These are phyloP conservation scores for Nephrotoma flavescens DNA, from an alignment of 2,888 invertebrate genomes.

Conservation along the genomic window DNA sequence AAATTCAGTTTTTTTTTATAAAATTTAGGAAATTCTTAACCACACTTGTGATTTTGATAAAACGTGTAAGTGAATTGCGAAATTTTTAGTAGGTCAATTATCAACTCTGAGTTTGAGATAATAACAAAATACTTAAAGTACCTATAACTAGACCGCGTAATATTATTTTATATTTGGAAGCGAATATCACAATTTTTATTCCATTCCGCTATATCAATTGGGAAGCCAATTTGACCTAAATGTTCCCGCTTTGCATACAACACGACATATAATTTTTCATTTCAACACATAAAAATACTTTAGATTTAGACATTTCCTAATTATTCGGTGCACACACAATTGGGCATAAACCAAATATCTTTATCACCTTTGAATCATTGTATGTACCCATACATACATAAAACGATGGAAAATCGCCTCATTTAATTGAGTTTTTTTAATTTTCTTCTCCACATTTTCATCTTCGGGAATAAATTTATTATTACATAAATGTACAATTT, in stretches of 20 bases:
- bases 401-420: background rate
- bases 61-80: background rate
- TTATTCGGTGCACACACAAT: background rate
- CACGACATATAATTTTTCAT: background rate
- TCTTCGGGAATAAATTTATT: background rate
- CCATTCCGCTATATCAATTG: background rate
- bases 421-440: background rate
- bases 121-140: background rate
- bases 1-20: background rate
- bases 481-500: background rate
- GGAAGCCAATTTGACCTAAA: background rate
- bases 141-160: background rate
- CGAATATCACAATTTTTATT: background rate
- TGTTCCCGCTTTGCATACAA: background rate
- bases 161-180: background rate
- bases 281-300: background rate
- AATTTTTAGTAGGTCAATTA: background rate
- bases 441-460: background rate
- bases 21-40: background rate
- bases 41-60: background rate
- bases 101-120: background rate
- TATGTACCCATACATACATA: background rate
- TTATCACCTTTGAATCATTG: background rate
- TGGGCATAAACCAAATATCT: background rate
- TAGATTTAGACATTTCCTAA: background rate